phyloP scores from a whole-genome alignment of 2,797 vertebrate species.

The Otolemur crassicaudatus region DNA sequence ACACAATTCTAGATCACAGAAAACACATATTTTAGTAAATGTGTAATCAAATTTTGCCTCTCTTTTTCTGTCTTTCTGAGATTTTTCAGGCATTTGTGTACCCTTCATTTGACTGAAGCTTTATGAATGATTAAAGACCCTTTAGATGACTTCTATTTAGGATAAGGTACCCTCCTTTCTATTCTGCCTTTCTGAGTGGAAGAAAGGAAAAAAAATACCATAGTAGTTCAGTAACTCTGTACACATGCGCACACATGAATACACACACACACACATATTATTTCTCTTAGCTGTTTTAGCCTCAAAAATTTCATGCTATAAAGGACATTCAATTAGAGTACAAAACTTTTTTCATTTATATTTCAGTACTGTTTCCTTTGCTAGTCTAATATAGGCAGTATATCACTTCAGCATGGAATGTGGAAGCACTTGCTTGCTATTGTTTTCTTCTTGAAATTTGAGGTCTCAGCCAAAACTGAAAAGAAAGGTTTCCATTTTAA shows the following conservation, averaged over 20 bases:
- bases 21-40: not conserved
- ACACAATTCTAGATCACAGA: not conserved
- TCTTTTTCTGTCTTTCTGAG: not conserved
- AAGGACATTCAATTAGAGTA: not conserved
- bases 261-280: no score
- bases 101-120: not conserved
- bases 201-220: not conserved
- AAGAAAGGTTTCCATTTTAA: slow-evolving; percentile 71
- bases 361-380: slow-evolving; percentile 57
- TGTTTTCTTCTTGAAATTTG: slow-evolving; percentile 76
- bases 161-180: not conserved
- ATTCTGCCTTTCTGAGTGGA: not conserved
- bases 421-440: slow-evolving; percentile 59
- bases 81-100: not conserved
- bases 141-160: not conserved
- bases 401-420: slow-evolving; percentile 59
- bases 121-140: not conserved
- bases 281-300: not conserved
- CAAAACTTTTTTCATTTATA: slow-evolving; percentile 48
- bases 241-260: not conserved
- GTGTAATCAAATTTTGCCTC: not conserved
- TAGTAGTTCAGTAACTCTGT: not conserved
- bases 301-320: not conserved
- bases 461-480: slow-evolving; percentile 61
- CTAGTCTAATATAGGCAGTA: not conserved